phyloP scores from a whole-genome alignment of 2,797 vertebrate species.

The Siniperca undulata region DNA sequence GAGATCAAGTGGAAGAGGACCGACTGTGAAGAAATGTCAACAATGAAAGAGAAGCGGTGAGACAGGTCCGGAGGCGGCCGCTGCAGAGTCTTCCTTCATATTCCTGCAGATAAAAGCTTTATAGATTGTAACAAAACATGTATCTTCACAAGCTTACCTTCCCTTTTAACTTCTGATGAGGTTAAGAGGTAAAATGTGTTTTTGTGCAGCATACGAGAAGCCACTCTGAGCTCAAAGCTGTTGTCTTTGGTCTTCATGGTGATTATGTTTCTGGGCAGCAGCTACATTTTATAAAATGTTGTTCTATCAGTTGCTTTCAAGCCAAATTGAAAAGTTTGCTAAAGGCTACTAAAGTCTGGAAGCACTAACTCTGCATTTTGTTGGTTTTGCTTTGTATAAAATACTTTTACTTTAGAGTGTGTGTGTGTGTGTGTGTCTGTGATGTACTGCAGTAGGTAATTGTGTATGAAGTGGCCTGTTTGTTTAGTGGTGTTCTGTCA shows the following conservation, averaged over 20 bases:
- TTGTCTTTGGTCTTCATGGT: neutral
- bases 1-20: slow-evolving; percentile 17
- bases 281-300: neutral
- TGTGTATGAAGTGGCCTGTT: no score
- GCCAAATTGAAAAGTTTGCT: neutral
- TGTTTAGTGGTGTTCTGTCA: no score
- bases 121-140: no score
- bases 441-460: no score
- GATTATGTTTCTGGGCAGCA: neutral
- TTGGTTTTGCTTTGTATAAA: neutral
- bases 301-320: neutral
- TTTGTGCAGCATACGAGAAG: neutral
- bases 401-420: no score
- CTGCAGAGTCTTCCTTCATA: neutral
- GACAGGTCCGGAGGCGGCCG: neutral
- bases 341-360: neutral
- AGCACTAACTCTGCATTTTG: neutral
- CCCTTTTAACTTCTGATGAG: neutral
- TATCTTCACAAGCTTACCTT: neutral
- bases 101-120: neutral
- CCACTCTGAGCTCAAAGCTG: neutral
- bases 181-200: neutral
- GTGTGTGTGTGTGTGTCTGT: no score
- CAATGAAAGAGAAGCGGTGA: neutral
- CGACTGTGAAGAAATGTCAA: neutral